phyloP scores from a whole-genome alignment of 2,797 vertebrate genomes.

The Sandelia bainsii region DNA sequence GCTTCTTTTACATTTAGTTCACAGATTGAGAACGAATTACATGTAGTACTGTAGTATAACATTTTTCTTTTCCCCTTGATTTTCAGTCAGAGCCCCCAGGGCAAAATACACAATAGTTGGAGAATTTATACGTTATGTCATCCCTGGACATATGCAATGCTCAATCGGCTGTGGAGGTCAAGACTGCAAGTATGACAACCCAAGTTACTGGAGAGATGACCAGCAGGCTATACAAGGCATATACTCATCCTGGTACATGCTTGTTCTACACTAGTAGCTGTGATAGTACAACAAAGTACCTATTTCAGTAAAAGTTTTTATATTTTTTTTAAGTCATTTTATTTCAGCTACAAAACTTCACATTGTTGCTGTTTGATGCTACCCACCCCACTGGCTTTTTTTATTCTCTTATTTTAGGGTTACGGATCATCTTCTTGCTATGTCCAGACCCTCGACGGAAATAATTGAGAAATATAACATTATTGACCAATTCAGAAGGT shows the following conservation, averaged over 20 bases:
- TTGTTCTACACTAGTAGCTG: not conserved
- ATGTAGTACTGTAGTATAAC: not conserved
- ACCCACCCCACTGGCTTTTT: not conserved
- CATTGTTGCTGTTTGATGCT: not conserved
- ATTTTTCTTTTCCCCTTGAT: not conserved
- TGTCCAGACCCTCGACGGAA: constrained; percentile 95
- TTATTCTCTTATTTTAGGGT: constrained; percentile 83
- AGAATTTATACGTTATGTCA: constrained; percentile 90
- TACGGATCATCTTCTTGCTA: constrained; percentile 93
- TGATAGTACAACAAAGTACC: not conserved
- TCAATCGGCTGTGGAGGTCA: constrained; percentile 93
- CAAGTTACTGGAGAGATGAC: constrained; percentile 90
- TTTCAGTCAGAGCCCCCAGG: constrained; percentile 87
- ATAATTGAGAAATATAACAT: constrained; percentile 91
- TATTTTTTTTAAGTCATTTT: not conserved
- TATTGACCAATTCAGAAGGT: constrained; percentile 95
- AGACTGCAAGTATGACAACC: constrained; percentile 96
- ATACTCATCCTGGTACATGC: constrained; percentile 93
- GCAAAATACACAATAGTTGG: constrained; percentile 93
- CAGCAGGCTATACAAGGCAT: constrained; percentile 94
- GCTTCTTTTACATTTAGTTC: not conserved
- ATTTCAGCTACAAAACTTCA: not conserved
- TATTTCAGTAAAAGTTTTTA: not conserved
- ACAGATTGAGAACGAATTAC: not conserved
- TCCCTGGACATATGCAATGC: constrained; percentile 93